Conservation (phyloP, 2,888 invertebrate genomes). For the Caenorhabditis afra region DNA sequence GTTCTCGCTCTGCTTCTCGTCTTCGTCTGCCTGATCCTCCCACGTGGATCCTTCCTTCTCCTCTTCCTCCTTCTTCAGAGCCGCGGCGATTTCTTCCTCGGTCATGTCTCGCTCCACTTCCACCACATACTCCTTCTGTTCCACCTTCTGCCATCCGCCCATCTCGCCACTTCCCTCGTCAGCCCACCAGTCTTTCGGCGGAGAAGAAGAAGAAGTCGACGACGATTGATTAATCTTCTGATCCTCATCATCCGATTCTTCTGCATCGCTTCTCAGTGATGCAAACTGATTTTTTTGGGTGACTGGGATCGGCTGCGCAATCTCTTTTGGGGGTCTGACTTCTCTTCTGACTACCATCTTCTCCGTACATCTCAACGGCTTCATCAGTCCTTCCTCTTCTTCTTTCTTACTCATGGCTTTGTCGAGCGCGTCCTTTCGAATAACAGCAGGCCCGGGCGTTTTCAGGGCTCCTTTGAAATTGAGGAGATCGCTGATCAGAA, state of each 20-base stretch:
- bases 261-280: constrained; percentile 50
- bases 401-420: constrained; percentile 51
- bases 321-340: constrained; percentile 41
- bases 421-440: constrained; percentile 60
- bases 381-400: constrained; percentile 50
- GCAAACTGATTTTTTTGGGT: constrained; percentile 53
- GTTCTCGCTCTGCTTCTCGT: neutral
- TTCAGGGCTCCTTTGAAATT: constrained; percentile 66
- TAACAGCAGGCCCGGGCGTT: constrained; percentile 53
- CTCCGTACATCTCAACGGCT: constrained; percentile 50
- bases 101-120: constrained; percentile 43
- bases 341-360: constrained; percentile 60
- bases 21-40: constrained; percentile 47
- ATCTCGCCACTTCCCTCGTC: constrained; percentile 22
- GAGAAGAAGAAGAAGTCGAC: constrained; percentile 10
- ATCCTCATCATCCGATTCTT: constrained; percentile 53
- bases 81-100: constrained; percentile 31
- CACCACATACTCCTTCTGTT: constrained; percentile 44
- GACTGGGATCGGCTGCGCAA: neutral
- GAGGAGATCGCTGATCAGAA: constrained; percentile 63
- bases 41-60: constrained; percentile 28
- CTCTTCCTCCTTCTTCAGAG: constrained; percentile 23
- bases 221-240: neutral
- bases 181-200: constrained; percentile 62
- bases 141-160: constrained; percentile 48